phyloP scores from a whole-genome alignment of 2,888 invertebrate species.

The Drosophila prolongata region DNA sequence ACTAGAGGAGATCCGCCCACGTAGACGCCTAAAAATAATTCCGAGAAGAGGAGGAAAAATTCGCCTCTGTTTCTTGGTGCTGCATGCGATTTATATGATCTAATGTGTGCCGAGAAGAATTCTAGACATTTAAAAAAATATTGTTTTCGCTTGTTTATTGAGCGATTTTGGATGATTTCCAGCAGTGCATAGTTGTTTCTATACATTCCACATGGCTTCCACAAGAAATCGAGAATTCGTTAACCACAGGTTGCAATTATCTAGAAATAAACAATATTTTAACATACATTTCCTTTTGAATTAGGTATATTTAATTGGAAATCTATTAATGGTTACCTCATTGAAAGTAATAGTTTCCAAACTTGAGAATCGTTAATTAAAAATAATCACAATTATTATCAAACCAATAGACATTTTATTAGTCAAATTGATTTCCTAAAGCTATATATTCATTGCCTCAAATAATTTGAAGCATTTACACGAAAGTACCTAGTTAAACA shows the following conservation, averaged over 20 bases:
- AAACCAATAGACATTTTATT: no score
- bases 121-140: slow-evolving; percentile 32
- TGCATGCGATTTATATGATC: slow-evolving; percentile 52
- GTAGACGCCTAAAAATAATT: slow-evolving; percentile 66
- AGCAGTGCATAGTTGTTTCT: slow-evolving; percentile 34
- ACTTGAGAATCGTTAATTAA: no score
- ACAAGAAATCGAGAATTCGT: slow-evolving; percentile 7
- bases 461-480: neutral
- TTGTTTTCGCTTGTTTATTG: slow-evolving; percentile 33
- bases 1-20: slow-evolving; percentile 60
- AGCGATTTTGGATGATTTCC: slow-evolving; percentile 39
- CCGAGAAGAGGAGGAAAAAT: slow-evolving; percentile 13
- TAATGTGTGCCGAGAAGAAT: slow-evolving; percentile 44
- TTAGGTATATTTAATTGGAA: neutral
- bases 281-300: neutral
- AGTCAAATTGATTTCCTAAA: no score
- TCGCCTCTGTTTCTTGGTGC: slow-evolving; percentile 28
- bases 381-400: no score
- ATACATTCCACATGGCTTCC: slow-evolving; percentile 25
- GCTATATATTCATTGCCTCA: no score
- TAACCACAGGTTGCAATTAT: slow-evolving; percentile 12
- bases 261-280: neutral
- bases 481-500: no score
- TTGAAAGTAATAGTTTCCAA: no score
- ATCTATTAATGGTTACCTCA: no score